Conservation (phyloP, 1,140 invertebrate genomes). For the Panagrolaimus sp. region DNA sequence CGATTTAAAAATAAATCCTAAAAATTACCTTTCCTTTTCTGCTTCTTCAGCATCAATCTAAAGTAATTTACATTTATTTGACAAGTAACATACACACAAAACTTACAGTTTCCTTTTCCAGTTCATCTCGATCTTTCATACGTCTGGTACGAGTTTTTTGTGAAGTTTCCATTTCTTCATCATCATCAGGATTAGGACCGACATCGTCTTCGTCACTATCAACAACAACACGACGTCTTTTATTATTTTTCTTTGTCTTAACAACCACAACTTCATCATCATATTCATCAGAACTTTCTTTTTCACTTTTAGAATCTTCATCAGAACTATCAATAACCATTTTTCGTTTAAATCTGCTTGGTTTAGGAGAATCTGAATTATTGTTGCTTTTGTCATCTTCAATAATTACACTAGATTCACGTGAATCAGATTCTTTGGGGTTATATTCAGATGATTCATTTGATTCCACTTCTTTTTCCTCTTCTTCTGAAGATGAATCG, state of each 20-base stretch:
- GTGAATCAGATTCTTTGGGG: no score
- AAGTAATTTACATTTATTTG: no score
- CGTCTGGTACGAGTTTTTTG: slow-evolving; percentile 19
- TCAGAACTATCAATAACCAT: no score
- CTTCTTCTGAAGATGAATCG: no score
- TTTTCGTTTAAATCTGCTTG: no score
- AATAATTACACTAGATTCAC: no score
- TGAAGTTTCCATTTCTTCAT: slow-evolving; percentile 23
- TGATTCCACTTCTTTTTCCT: no score
- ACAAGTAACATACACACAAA: slow-evolving; percentile 60
- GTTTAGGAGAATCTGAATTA: no score
- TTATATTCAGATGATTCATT: no score
- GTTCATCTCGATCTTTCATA: slow-evolving; percentile 35
- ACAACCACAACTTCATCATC: background rate
- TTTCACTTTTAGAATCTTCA: background rate
- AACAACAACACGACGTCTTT: background rate
- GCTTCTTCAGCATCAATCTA: slow-evolving; percentile 77
- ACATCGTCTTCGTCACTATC: slow-evolving; percentile 14
- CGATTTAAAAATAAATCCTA: no score
- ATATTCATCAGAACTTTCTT: background rate
- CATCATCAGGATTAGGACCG: slow-evolving; percentile 23
- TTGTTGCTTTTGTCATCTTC: no score
- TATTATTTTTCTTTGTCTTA: background rate
- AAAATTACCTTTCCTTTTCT: slow-evolving; percentile 66
- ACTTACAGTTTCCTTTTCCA: slow-evolving; percentile 36